Percentiles rank a stretch among this genome's conserved stretches.
phyloP scores from a whole-genome alignment of 1,140 invertebrate genomes.

The Penaeus chinensis region DNA sequence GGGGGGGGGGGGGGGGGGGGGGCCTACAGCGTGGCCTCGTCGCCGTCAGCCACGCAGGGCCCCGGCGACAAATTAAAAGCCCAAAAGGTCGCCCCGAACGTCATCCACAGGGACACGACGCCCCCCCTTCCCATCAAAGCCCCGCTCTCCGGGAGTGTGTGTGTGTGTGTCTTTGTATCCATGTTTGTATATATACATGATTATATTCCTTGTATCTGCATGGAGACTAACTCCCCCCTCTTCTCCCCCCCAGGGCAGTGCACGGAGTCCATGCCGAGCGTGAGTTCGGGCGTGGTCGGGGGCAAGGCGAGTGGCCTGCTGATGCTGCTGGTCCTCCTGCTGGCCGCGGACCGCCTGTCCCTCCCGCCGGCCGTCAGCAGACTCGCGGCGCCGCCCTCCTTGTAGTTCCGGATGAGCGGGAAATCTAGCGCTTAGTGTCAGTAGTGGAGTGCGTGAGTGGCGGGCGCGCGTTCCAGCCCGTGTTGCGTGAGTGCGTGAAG shows the following conservation, averaged over 20 bases:
- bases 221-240: neutral
- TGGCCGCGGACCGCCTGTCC: too few relatives aligned
- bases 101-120: constrained; percentile 44
- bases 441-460: too few relatives aligned
- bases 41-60: constrained; percentile 2
- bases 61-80: too few relatives aligned
- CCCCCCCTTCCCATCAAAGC: constrained; percentile 44
- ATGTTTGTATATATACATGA: neutral
- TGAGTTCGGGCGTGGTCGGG: neutral
- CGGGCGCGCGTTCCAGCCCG: too few relatives aligned
- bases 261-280: neutral
- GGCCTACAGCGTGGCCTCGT: constrained; percentile 59
- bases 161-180: neutral
- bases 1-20: too few relatives aligned
- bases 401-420: too few relatives aligned
- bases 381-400: too few relatives aligned
- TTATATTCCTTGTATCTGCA: neutral
- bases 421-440: too few relatives aligned
- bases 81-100: too few relatives aligned
- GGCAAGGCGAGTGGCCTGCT: neutral
- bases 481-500: too few relatives aligned
- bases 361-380: too few relatives aligned
- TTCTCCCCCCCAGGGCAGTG: neutral
- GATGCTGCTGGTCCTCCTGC: too few relatives aligned
- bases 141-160: constrained; percentile 35